phyloP scores from a whole-genome alignment of 1,140 invertebrate species.

The Chrysomallon squamiferum region DNA sequence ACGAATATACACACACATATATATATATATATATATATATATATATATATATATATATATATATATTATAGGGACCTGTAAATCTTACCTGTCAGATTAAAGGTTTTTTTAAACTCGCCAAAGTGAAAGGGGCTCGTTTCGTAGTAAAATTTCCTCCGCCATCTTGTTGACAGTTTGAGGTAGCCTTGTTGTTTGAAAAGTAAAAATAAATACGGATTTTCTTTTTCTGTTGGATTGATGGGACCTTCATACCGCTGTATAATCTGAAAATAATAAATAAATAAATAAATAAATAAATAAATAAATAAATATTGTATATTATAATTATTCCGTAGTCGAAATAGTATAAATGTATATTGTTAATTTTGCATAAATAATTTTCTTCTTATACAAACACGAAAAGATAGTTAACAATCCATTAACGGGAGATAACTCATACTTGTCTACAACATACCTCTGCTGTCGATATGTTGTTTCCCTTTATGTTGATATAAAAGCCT shows the following conservation, averaged over 20 bases:
- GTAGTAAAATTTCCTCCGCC: constrained; percentile 9
- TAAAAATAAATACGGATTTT: constrained; percentile 36
- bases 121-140: background rate
- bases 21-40: too few relatives aligned
- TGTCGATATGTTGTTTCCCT: constrained; percentile 14
- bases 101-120: constrained; percentile 1
- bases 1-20: too few relatives aligned
- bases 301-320: too few relatives aligned
- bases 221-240: constrained; percentile 16
- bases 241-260: constrained; percentile 29
- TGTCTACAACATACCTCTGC: constrained; percentile 15
- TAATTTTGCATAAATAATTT: background rate
- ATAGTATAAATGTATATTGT: background rate
- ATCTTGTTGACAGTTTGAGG: constrained; percentile 10
- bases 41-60: too few relatives aligned
- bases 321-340: background rate
- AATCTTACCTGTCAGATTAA: constrained; percentile 9
- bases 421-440: background rate
- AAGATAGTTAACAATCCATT: too few relatives aligned
- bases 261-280: constrained; percentile 9
- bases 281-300: too few relatives aligned
- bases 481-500: constrained; percentile 27
- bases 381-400: too few relatives aligned
- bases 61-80: too few relatives aligned
- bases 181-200: constrained; percentile 21